These are phyloP conservation scores for Tinamus guttatus DNA, from an alignment of 2,113 vertebrate species.

Conservation along the genomic window DNA sequence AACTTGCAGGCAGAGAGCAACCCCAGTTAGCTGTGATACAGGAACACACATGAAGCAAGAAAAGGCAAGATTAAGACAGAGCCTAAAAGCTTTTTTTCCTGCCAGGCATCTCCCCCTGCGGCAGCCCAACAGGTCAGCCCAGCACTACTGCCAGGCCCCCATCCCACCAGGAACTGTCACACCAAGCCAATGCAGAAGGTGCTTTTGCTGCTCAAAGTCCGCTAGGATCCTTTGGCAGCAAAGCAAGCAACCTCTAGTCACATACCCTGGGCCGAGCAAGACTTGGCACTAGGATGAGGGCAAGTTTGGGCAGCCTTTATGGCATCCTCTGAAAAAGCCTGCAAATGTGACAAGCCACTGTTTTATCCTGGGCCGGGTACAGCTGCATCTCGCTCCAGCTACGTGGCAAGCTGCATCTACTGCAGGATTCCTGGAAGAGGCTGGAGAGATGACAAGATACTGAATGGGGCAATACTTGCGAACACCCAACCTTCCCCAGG, in stretches of 20 bases:
- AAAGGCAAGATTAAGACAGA: neutral
- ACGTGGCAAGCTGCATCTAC: neutral
- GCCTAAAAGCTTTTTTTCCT: neutral
- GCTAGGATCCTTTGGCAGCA: neutral
- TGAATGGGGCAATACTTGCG: fast-evolving
- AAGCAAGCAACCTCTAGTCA: neutral
- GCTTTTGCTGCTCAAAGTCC: neutral
- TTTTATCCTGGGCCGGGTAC: neutral
- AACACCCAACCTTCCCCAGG: neutral
- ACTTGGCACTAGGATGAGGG: fast-evolving
- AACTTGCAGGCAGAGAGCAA: neutral
- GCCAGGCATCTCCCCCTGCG: neutral
- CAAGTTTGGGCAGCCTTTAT: fast-evolving
- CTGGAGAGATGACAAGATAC: neutral
- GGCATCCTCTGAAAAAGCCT: neutral
- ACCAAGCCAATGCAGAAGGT: neutral
- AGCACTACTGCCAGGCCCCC: neutral
- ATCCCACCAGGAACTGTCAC: neutral
- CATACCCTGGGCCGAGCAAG: neutral
- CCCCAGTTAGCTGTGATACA: fast-evolving
- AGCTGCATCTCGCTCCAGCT: too few species aligned
- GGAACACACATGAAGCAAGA: neutral
- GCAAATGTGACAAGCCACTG: neutral
- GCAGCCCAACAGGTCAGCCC: neutral
- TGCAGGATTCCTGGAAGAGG: neutral